Evolutionary conservation across 2,113 vertebrate species (phyloP).

Genomic region (Casuarius casuarius): DNA sequence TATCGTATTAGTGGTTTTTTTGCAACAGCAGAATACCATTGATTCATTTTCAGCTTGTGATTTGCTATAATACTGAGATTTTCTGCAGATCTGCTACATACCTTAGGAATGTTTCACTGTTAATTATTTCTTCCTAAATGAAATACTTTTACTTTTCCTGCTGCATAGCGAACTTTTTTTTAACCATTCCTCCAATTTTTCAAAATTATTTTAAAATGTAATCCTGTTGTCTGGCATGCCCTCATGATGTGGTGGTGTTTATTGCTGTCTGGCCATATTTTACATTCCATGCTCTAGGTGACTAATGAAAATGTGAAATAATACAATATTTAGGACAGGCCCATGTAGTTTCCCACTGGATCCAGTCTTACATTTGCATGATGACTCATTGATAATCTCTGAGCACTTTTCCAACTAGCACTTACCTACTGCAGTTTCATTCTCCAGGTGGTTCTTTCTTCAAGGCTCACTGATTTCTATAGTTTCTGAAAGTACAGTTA

Average conservation of each 20-base stretch:
- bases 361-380: not conserved
- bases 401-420: not conserved
- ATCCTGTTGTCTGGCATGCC: not conserved
- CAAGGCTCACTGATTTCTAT: not conserved
- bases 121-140: not conserved
- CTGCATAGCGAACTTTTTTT: not conserved
- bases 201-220: not conserved
- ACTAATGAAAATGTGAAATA: not conserved
- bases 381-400: not conserved
- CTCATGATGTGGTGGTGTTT: not conserved
- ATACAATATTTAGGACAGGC: not conserved
- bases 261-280: not conserved
- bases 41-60: not conserved
- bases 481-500: not conserved
- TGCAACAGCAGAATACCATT: not conserved
- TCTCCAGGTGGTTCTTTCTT: not conserved
- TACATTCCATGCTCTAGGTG: not conserved
- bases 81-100: not conserved
- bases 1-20: not conserved
- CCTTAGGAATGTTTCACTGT: not conserved
- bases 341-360: not conserved
- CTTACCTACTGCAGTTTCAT: not conserved
- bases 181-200: not conserved
- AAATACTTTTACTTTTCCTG: not conserved
- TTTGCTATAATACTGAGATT: not conserved